Evolutionary conservation across 2,888 invertebrate genomes (phyloP), one percentile per base, ranked within the genome.

Genomic region (Melanchra persicariae): DNA sequence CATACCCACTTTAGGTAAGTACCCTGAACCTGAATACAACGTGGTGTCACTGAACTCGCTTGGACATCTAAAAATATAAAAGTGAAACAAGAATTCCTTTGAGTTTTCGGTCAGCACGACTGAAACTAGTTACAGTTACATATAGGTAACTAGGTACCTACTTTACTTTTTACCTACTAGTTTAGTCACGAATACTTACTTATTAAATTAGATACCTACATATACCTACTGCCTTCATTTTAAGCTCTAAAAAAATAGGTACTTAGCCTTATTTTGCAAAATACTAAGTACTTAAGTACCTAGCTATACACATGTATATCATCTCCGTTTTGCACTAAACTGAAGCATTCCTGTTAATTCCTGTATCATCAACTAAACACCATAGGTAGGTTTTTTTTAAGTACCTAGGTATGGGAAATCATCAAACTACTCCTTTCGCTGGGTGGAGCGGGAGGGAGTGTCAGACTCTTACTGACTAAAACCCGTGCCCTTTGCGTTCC

Each of bases 51-150:
- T 49, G 68, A 72, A 49, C 75, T 55, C 67, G n/a, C 19, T 15
- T 54, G 26, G 3, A 17, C 12, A 19, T 43, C 24, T 72, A 55
- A 22, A 57, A 73, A 73, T 57, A 72, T 34, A 75, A 43, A 49
- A 49, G 40, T 52, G 57, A 70, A 74, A 70, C 30, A 12, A 60
- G n/a, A 58, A 52, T 19, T 10, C 24, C 70, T 61, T 55, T 45
- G 24, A 57, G 22, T 51, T 57, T 77, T 70, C 77, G 62, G 77
- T 47, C 71, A 58, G 24, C 77, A 40, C 49, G n/a, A 51, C 49
- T 70, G 26, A 76, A 55, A 49, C 12, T 49, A 19, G 5, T 49
- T 69, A 68, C 65, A 24, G 70, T 70, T 57, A 17, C 7, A 1
- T 43, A 43, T 17, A 43, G 17, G 6, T 45, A 40, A n/a, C n/a